These are phyloP conservation scores for Tragelaphus strepsiceros DNA, from an alignment of 2,113 vertebrate species.

Conservation along the genomic window DNA sequence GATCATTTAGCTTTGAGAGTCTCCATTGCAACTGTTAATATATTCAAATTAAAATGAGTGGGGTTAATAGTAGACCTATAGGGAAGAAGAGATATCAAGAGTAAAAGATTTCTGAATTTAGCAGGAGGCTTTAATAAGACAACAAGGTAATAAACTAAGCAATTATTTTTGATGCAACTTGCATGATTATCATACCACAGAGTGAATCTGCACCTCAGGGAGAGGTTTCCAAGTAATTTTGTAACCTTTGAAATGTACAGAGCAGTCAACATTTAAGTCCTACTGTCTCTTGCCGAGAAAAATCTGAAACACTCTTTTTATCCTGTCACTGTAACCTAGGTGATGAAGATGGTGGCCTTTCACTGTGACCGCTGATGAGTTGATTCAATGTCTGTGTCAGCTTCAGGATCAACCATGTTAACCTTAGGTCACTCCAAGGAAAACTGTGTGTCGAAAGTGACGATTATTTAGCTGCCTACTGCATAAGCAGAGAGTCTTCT, in stretches of 20 bases:
- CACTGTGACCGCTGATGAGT: slow-evolving; percentile 76
- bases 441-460: slow-evolving; percentile 79
- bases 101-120: slow-evolving; percentile 76
- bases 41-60: slow-evolving; percentile 78
- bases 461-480: slow-evolving; percentile 78
- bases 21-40: slow-evolving; percentile 69
- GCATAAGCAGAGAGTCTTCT: slow-evolving; percentile 76
- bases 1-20: slow-evolving; percentile 59
- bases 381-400: slow-evolving; percentile 74
- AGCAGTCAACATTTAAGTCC: slow-evolving; percentile 77
- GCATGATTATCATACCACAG: slow-evolving; percentile 74
- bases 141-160: slow-evolving; percentile 82
- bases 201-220: slow-evolving; percentile 75
- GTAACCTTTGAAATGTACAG: slow-evolving; percentile 77
- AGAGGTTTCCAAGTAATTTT: slow-evolving; percentile 70
- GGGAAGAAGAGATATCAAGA: slow-evolving; percentile 65
- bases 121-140: slow-evolving; percentile 76
- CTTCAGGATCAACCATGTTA: slow-evolving; percentile 79
- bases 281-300: slow-evolving; percentile 56
- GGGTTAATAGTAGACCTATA: slow-evolving; percentile 76
- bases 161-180: slow-evolving; percentile 82
- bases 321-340: slow-evolving; percentile 74
- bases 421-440: slow-evolving; percentile 79
- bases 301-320: slow-evolving; percentile 68
- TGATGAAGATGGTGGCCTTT: slow-evolving; percentile 80